Conservation (phyloP, 37 sponge, comb jelly and placozoan genomes). For the Petrosia ficiformis region DNA sequence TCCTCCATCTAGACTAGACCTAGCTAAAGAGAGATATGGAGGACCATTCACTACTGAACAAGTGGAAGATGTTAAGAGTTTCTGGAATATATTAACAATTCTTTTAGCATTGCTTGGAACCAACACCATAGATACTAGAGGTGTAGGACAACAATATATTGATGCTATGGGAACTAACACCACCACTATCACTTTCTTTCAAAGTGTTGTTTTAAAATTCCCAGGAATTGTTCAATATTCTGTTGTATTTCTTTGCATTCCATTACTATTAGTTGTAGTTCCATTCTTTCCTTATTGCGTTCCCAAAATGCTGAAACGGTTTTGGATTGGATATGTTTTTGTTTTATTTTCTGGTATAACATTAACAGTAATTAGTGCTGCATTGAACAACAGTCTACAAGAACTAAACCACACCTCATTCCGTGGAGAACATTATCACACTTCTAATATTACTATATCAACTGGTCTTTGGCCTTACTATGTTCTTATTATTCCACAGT, state of each 20-base stretch:
- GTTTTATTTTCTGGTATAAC: background rate
- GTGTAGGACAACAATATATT: background rate
- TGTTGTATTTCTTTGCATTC: background rate
- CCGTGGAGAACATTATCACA: no score
- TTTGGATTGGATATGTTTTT: background rate
- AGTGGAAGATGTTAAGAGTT: background rate
- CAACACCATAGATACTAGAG: background rate
- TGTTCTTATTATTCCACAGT: background rate
- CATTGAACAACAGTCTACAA: background rate
- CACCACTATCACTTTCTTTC: no score
- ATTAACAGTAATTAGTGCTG: background rate
- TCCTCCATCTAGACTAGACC: background rate
- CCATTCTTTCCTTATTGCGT: background rate
- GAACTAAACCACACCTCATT: background rate
- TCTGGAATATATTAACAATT: background rate
- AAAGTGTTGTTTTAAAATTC: background rate
- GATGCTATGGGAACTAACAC: background rate
- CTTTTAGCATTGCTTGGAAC: background rate
- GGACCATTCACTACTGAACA: slow-evolving; percentile 2
- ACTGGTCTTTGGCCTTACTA: no score
- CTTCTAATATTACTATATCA: no score
- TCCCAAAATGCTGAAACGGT: background rate
- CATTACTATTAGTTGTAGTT: background rate
- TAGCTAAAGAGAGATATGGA: slow-evolving; percentile 12
- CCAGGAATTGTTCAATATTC: no score